Evolutionary conservation across 1,140 invertebrate genomes (phyloP).

Genomic region (Trachelipus rathkii): DNA sequence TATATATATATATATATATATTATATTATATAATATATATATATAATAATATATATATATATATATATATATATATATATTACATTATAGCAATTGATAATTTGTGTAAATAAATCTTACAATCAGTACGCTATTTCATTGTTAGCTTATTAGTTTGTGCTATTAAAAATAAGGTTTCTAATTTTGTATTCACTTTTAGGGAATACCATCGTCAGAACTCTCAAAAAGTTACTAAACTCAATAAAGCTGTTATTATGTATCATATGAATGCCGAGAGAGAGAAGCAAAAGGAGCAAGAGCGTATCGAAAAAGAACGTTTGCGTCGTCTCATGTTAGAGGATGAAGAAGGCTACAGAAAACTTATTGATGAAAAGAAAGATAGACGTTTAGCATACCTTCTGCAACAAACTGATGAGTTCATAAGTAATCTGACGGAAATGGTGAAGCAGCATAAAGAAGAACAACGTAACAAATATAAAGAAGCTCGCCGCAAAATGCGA

Average conservation of each 20-base stretch:
- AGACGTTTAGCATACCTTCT: slow-evolving; percentile 94
- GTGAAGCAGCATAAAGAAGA: slow-evolving; percentile 90
- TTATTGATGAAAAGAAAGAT: slow-evolving; percentile 99
- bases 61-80: too few species aligned
- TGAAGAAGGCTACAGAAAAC: slow-evolving; percentile 89
- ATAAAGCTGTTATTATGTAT: slow-evolving; percentile 92
- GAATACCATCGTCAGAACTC: slow-evolving; percentile 92
- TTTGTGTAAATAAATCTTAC: too few species aligned
- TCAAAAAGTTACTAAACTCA: slow-evolving; percentile 78
- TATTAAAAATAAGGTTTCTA: too few species aligned
- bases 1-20: too few species aligned
- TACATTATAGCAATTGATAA: too few species aligned
- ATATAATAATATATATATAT: too few species aligned
- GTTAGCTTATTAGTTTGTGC: too few species aligned
- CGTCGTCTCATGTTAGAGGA: slow-evolving; percentile 93
- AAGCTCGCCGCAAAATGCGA: slow-evolving; percentile 56
- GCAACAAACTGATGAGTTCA: slow-evolving; percentile 97
- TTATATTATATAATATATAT: too few species aligned
- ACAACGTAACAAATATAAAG: slow-evolving; percentile 68
- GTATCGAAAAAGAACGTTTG: slow-evolving; percentile 98
- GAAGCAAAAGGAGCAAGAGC: slow-evolving; percentile 98
- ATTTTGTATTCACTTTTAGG: slow-evolving; percentile 53
- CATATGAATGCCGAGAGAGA: slow-evolving; percentile 97
- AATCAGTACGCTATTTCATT: too few species aligned
- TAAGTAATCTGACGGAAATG: slow-evolving; percentile 92